Conservation (phyloP, 2,797 vertebrate species). For the Aeoliscus strigatus region DNA sequence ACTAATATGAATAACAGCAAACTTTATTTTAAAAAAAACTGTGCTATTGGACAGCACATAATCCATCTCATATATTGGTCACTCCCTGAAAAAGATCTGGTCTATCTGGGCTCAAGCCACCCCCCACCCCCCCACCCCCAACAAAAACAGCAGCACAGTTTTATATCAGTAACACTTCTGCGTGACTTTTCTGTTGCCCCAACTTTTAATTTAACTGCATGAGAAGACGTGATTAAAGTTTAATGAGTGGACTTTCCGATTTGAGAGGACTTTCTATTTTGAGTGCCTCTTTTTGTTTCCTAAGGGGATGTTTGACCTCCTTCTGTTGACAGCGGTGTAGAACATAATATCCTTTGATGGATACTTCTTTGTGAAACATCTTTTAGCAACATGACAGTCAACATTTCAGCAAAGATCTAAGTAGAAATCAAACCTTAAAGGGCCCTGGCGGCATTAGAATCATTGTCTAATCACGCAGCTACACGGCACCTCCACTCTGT, state of each 20-base stretch:
- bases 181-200: conserved; percentile 11
- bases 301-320: conserved; percentile 47
- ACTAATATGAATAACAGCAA: too few species aligned
- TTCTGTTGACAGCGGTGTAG: conserved; percentile 30
- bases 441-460: conserved; percentile 32
- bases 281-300: conserved; percentile 7
- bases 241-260: conserved; percentile 19
- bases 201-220: conserved; percentile 29
- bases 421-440: conserved; percentile 22
- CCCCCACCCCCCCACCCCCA: too few species aligned
- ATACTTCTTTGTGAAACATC: conserved; percentile 22
- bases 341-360: conserved; percentile 46
- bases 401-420: conserved; percentile 22
- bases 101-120: too few species aligned
- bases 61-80: too few species aligned
- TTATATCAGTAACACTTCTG: conserved; percentile 15
- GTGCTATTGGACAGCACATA: too few species aligned
- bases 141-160: background rate
- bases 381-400: conserved; percentile 27
- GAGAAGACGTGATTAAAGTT: conserved; percentile 33
- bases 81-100: too few species aligned
- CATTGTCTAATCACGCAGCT: conserved; percentile 39
- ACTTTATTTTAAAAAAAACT: too few species aligned
- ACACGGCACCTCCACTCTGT: conserved; percentile 20
- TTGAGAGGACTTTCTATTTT: conserved; percentile 20